These are phyloP conservation scores for Sebastiscus tertius DNA, from an alignment of 2,797 vertebrate species.

Conservation along the genomic window DNA sequence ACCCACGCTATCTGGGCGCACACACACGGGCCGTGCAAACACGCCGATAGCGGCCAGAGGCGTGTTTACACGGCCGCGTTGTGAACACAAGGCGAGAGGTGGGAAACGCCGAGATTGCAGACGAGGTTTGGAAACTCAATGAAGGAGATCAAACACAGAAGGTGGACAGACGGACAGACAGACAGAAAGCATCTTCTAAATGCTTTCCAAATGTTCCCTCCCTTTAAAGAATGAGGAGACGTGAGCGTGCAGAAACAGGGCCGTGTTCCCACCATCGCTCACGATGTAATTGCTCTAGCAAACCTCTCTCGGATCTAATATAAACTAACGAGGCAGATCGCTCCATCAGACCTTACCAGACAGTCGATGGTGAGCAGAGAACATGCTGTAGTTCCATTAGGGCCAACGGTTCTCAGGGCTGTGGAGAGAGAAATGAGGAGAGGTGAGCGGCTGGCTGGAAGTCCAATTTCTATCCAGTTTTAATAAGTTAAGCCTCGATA, in stretches of 20 bases:
- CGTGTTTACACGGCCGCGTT: slow-evolving; percentile 39
- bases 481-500: slow-evolving; percentile 25
- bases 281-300: slow-evolving; percentile 61
- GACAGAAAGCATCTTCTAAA: slow-evolving; percentile 22
- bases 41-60: slow-evolving; percentile 34
- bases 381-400: slow-evolving; percentile 77
- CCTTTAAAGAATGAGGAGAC: slow-evolving; percentile 1
- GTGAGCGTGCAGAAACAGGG: slow-evolving; percentile 14
- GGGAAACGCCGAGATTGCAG: slow-evolving; percentile 19
- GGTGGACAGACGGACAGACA: not conserved
- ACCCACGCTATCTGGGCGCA: slow-evolving; percentile 44
- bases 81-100: slow-evolving; percentile 17
- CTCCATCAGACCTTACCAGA: slow-evolving; percentile 64
- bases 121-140: not conserved
- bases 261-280: slow-evolving; percentile 47
- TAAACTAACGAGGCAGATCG: slow-evolving; percentile 71
- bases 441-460: not conserved
- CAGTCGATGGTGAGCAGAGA: slow-evolving; percentile 52
- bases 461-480: slow-evolving; percentile 19
- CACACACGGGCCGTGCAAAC: slow-evolving; percentile 36
- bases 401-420: slow-evolving; percentile 43
- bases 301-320: slow-evolving; percentile 65
- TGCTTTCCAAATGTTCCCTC: slow-evolving; percentile 49
- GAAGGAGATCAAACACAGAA: slow-evolving; percentile 9
- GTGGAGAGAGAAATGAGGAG: slow-evolving; percentile 1